Evolutionary conservation across 1,140 invertebrate genomes (phyloP).

Genomic region (Bombus consobrinus): DNA sequence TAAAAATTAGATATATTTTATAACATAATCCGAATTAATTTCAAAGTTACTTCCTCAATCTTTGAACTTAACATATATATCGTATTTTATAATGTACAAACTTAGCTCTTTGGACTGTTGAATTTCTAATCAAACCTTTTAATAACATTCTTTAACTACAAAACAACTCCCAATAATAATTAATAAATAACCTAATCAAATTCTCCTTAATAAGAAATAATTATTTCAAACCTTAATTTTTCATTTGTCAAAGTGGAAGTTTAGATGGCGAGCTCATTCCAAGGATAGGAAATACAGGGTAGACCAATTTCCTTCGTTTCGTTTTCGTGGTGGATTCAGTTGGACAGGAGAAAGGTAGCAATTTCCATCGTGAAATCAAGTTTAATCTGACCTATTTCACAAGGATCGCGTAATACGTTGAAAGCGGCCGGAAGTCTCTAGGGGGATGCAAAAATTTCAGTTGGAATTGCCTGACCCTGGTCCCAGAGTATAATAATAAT

Average conservation of each 20-base stretch:
- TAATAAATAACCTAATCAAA: neutral
- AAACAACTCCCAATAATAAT: neutral
- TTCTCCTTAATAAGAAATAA: neutral
- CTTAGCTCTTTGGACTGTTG: no score
- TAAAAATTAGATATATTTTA: neutral
- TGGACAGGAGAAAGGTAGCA: slow-evolving; percentile 26
- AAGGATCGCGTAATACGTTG: neutral
- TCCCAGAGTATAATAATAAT: neutral
- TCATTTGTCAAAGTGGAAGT: neutral
- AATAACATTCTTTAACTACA: no score
- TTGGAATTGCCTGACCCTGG: neutral
- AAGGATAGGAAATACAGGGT: slow-evolving; percentile 3
- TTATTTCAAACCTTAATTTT: neutral
- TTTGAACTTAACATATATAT: no score
- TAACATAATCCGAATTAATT: neutral
- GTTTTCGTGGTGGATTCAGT: slow-evolving; percentile 21
- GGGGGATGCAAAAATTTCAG: neutral
- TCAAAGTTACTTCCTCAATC: no score
- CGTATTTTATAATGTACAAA: no score
- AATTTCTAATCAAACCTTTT: no score
- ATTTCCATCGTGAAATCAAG: slow-evolving; percentile 37
- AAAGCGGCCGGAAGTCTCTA: neutral
- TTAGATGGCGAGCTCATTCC: neutral
- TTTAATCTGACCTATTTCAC: slow-evolving; percentile 26
- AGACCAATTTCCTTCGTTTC: slow-evolving; percentile 29